A percentile compares a stretch with the other conserved stretches of the same genome.
Conservation (phyloP, 2,888 invertebrate genomes). For the Diloba caeruleocephala region DNA sequence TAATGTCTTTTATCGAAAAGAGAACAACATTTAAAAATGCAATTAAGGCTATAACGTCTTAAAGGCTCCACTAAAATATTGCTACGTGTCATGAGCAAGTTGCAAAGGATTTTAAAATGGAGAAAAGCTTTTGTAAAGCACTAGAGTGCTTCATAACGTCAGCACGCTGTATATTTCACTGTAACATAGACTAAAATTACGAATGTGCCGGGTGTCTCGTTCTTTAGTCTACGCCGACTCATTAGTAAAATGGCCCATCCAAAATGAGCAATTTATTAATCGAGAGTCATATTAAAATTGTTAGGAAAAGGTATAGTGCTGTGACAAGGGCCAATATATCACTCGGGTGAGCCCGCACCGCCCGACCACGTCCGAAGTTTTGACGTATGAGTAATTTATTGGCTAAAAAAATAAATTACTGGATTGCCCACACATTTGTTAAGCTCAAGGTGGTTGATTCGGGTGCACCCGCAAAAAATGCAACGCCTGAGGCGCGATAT, state of each 20-base stretch:
- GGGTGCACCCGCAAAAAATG: conserved; percentile 86
- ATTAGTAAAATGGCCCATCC: conserved; percentile 72
- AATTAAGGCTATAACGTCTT: conserved; percentile 15
- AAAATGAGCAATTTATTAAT: conserved; percentile 79
- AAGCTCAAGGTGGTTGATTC: conserved; percentile 85
- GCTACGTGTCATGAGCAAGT: conserved; percentile 28
- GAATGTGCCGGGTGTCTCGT: conserved; percentile 40
- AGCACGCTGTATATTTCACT: not conserved
- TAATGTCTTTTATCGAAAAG: too few relatives aligned
- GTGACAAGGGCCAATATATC: conserved; percentile 87
- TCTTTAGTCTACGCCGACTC: conserved; percentile 56
- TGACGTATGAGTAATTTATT: conserved; percentile 89
- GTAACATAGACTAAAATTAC: too few relatives aligned
- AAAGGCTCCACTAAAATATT: conserved; percentile 33
- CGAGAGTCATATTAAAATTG: conserved; percentile 73
- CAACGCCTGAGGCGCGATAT: conserved; percentile 70
- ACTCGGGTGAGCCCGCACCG: conserved; percentile 72
- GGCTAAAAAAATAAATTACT: conserved; percentile 88
- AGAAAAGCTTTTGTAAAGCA: conserved; percentile 17
- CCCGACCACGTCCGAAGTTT: conserved; percentile 78
- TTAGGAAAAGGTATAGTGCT: conserved; percentile 78
- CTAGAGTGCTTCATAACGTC: conserved; percentile 14
- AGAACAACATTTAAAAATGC: too few relatives aligned
- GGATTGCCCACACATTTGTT: conserved; percentile 87
- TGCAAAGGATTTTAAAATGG: conserved; percentile 27